Evolutionary conservation across 2,888 invertebrate species (phyloP).

Genomic region (Acheta domesticus): DNA sequence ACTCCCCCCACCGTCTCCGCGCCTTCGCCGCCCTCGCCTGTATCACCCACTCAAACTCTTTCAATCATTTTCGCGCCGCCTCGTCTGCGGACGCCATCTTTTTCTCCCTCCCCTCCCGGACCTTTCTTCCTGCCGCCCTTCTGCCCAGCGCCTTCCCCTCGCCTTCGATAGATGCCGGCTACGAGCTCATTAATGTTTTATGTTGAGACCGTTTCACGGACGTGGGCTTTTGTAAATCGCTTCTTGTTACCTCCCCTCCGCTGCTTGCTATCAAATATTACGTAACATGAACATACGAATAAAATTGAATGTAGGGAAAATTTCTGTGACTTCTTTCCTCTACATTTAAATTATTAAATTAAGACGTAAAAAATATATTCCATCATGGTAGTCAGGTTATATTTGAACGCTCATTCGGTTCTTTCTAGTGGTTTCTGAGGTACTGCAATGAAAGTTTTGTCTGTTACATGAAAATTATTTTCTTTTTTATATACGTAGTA

Average conservation of each 20-base stretch:
- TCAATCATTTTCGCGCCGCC: slow-evolving; percentile 31
- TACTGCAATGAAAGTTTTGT: no score
- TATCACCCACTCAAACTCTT: slow-evolving; percentile 26
- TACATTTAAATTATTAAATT: no score
- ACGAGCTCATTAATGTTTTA: slow-evolving; percentile 25
- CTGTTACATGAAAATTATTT: no score
- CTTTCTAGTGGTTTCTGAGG: no score
- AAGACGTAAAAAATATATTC: no score
- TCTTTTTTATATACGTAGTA: no score
- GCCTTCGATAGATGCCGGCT: slow-evolving; percentile 11
- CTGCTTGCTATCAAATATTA: not conserved
- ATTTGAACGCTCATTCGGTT: no score
- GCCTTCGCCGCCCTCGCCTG: not conserved
- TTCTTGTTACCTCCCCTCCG: not conserved
- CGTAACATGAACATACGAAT: not conserved
- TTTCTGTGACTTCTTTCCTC: not conserved
- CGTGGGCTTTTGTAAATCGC: not conserved
- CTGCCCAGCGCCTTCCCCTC: slow-evolving; percentile 22
- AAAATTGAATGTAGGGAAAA: not conserved
- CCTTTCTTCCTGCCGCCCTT: slow-evolving; percentile 20
- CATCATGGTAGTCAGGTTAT: no score
- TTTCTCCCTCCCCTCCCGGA: slow-evolving; percentile 25
- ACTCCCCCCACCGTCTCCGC: slow-evolving; percentile 19
- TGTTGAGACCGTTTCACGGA: not conserved
- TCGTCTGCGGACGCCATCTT: slow-evolving; percentile 29